Evolutionary conservation across 2,888 invertebrate genomes (phyloP), one percentile per base, ranked within the genome.

Genomic region (Ophonus ardosiacus): DNA sequence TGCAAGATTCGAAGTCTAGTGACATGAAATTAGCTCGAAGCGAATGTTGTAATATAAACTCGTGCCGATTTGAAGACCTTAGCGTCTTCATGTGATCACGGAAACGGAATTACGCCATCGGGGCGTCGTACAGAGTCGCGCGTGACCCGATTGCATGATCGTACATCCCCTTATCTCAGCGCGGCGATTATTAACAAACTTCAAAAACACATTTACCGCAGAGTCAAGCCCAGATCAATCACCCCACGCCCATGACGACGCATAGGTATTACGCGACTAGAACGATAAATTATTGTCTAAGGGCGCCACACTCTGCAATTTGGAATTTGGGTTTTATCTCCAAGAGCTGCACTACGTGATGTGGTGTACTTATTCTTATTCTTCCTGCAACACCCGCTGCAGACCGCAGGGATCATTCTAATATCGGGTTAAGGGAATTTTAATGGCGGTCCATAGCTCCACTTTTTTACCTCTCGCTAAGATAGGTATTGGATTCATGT

Each of bases 171-270:
- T 84, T 79, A 79, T 85, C 80, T 80, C 40, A 40, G 38, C 61
- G 61, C 56, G 51, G 56, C 85, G 85, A 85, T 85, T 85, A 85
- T 85, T 85, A 85, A 85, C 85, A 85, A 85, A 85, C 85, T 85
- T 85, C 85, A 85, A 85, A 85, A 85, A 85, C 85, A 85, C 85
- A 85, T 85, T 85, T 85, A 84, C 80, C 79, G 40, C 68, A 18
- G 10, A 84, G 78, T 84, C 79, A 71, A 78, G 57, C 56, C 59
- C 79, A 84, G 84, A 84, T 84, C 84, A 84, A 84, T 84, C 84
- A 84, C 56, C 78, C 21, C 57, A 56, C 76, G 81, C 43, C 43
- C 43, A 61, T 83, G 83, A 76, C 83, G 40, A 18, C 71, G 83
- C 83, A 83, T 83, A 83, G 83, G 76, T 83, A 83, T 83, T 83